A percentile compares a stretch with the other conserved stretches of the same genome.
phyloP scores from a whole-genome alignment of 1,140 invertebrate genomes.

The Danaus melanippus region DNA sequence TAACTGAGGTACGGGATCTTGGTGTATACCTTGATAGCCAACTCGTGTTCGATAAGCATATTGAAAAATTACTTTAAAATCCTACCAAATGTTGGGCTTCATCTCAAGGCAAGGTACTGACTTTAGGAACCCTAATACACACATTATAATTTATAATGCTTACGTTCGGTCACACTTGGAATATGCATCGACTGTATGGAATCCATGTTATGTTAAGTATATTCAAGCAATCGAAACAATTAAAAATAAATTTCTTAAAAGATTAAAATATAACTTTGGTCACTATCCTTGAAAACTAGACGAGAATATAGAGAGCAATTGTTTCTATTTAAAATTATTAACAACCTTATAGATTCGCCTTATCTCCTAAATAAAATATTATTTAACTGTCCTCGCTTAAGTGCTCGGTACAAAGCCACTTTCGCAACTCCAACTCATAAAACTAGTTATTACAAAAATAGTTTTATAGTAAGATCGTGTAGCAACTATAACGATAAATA shows the following conservation, averaged over 20 bases:
- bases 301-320: conserved; percentile 1
- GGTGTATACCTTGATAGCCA: not conserved
- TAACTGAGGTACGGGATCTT: not conserved
- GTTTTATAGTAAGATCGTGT: not conserved
- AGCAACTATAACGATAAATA: not conserved
- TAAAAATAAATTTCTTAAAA: conserved; percentile 2
- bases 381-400: conserved; percentile 1
- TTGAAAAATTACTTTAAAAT: conserved; percentile 2
- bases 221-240: not conserved
- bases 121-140: conserved; percentile 1
- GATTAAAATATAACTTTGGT: conserved; percentile 1
- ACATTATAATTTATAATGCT: conserved; percentile 1
- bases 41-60: not conserved
- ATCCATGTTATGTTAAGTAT: not conserved
- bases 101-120: conserved; percentile 1
- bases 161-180: not conserved
- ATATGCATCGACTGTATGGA: conserved; percentile 1
- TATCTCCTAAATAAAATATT: conserved; percentile 4
- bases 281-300: not conserved
- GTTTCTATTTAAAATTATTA: conserved; percentile 3
- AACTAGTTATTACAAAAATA: not conserved
- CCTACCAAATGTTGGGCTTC: conserved; percentile 2
- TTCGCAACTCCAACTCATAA: not conserved
- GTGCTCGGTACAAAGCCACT: not conserved
- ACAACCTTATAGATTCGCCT: conserved; percentile 1